These are phyloP conservation scores for Archocentrus centrarchus DNA, from an alignment of 2,113 vertebrate species.

Conservation along the genomic window DNA sequence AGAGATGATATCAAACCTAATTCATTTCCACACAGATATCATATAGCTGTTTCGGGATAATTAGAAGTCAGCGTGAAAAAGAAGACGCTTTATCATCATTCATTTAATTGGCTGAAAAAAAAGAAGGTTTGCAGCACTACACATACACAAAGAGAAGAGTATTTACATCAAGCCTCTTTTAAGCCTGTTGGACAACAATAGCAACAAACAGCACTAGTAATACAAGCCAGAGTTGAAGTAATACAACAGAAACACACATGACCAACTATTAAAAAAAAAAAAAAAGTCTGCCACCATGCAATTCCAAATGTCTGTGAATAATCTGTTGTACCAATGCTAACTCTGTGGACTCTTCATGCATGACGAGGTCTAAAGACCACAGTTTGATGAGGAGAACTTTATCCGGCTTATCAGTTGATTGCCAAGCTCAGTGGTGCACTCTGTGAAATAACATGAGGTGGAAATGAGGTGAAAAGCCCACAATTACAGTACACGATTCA, in stretches of 20 bases:
- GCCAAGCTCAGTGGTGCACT: conserved; percentile 16
- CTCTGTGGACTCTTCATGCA: conserved; percentile 21
- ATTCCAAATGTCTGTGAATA: neutral
- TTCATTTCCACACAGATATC: conserved; percentile 56
- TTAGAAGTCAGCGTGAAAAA: conserved; percentile 51
- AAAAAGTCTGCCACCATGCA: neutral
- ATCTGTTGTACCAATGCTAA: conserved; percentile 1
- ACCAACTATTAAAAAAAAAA: neutral
- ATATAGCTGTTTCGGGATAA: conserved; percentile 40
- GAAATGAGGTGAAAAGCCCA: conserved; percentile 1
- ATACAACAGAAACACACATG: conserved; percentile 25
- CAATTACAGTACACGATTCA: conserved; percentile 44
- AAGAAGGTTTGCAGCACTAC: conserved; percentile 56
- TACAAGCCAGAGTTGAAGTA: conserved; percentile 34
- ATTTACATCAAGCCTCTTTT: conserved; percentile 73
- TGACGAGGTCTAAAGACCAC: conserved; percentile 23
- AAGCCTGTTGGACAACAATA: conserved; percentile 46
- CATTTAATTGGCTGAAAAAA: conserved; percentile 73
- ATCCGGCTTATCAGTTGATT: conserved; percentile 36
- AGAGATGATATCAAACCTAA: conserved; percentile 42
- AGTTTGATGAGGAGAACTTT: conserved; percentile 54
- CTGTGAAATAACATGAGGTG: neutral
- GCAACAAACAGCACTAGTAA: conserved; percentile 62
- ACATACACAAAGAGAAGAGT: conserved; percentile 56
- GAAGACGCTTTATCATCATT: conserved; percentile 57